Evolutionary conservation across 2,113 vertebrate species (phyloP).

Genomic region (Myotis yumanensis): DNA sequence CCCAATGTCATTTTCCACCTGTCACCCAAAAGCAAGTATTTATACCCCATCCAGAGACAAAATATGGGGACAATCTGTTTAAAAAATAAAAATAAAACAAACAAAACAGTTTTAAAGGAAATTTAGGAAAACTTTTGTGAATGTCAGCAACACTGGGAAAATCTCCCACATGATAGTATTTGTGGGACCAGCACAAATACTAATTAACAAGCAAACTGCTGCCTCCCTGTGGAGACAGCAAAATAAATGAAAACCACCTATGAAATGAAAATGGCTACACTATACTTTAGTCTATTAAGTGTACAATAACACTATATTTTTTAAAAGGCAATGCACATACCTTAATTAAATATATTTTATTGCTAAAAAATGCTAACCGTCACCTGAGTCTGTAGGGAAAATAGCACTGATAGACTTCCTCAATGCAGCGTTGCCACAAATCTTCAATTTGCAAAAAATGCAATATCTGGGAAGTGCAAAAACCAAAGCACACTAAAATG

Average conservation of each 20-base stretch:
- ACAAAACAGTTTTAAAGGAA: neutral
- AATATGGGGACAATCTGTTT: neutral
- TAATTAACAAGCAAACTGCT: neutral
- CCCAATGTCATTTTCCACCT: neutral
- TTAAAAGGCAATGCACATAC: neutral
- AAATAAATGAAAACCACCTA: neutral
- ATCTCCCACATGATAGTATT: neutral
- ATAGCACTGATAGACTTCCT: neutral
- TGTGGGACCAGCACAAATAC: neutral
- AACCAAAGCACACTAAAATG: neutral
- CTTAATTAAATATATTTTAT: neutral
- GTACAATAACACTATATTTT: neutral
- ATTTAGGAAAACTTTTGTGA: neutral
- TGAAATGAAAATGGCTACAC: neutral
- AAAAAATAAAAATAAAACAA: neutral
- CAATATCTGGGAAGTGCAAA: neutral
- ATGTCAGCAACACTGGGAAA: neutral
- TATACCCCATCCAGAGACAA: neutral
- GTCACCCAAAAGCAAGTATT: neutral
- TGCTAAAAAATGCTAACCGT: neutral
- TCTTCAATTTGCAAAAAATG: neutral
- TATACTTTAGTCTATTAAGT: neutral
- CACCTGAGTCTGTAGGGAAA: neutral
- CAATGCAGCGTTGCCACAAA: neutral
- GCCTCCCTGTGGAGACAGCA: neutral